A percentile compares a stretch with the other conserved stretches of the same genome.
Conservation (phyloP, 2,888 invertebrate species). For the Ormyrus labotus region DNA sequence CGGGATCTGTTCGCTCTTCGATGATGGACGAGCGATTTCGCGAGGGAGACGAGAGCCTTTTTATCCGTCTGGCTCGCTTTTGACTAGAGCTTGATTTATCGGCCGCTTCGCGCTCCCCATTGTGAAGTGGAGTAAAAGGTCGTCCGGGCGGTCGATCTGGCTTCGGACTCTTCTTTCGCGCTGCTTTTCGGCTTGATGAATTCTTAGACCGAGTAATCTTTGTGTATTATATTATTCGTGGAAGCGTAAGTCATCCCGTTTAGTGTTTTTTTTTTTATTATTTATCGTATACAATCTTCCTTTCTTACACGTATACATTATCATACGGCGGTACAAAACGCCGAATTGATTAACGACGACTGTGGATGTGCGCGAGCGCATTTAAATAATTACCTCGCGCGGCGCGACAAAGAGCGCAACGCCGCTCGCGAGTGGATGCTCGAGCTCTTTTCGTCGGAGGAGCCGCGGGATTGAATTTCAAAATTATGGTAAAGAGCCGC, state of each 20-base stretch:
- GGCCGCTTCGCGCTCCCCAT: not conserved
- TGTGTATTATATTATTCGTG: too few relatives aligned
- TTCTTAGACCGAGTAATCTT: too few relatives aligned
- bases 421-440: too few relatives aligned
- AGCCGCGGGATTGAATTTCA: too few relatives aligned
- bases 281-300: too few relatives aligned
- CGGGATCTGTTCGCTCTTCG: not conserved
- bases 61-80: slow-evolving; percentile 5
- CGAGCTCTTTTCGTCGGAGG: too few relatives aligned
- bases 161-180: too few relatives aligned
- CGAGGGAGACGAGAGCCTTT: not conserved
- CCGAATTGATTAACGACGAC: slow-evolving; percentile 1
- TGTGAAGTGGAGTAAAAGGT: not conserved
- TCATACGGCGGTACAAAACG: not conserved
- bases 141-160: too few relatives aligned
- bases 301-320: not conserved
- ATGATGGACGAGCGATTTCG: slow-evolving; percentile 20
- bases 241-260: too few relatives aligned
- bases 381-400: not conserved
- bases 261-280: not conserved
- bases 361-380: not conserved
- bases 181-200: too few relatives aligned
- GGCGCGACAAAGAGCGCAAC: slow-evolving; percentile 8
- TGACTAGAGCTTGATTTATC: slow-evolving; percentile 2
- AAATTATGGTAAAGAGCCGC: too few relatives aligned